Conservation (phyloP, 2,113 vertebrate genomes). For the Mastomys coucha region DNA sequence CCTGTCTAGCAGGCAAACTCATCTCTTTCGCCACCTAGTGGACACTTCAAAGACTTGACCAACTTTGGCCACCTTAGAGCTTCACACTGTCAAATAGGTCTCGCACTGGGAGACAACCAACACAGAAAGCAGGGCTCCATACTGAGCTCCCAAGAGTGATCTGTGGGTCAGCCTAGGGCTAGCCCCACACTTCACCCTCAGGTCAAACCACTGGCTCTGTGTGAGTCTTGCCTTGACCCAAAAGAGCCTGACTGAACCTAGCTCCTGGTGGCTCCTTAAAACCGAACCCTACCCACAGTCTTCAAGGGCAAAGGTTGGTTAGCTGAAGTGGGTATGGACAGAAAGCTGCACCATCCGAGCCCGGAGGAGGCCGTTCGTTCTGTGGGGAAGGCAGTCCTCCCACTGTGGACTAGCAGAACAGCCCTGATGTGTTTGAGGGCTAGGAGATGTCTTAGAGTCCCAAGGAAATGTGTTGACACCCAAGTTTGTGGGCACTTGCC, state of each 20-base stretch:
- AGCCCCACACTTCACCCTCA: neutral
- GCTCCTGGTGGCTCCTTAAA: neutral
- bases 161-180: neutral
- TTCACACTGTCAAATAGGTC: neutral
- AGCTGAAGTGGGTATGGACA: neutral
- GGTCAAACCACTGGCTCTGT: neutral
- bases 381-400: accelerated
- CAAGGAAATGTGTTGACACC: neutral
- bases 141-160: neutral
- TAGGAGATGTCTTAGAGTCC: neutral
- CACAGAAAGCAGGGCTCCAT: neutral
- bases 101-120: neutral
- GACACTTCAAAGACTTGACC: neutral
- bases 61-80: neutral
- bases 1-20: neutral
- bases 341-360: neutral
- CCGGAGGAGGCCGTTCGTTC: neutral
- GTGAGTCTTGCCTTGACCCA: neutral
- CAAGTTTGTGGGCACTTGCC: neutral
- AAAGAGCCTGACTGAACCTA: neutral
- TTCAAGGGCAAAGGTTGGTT: neutral
- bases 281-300: neutral
- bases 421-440: neutral
- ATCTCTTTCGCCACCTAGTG: conserved; percentile 69
- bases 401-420: neutral